A percentile compares a stretch with the other conserved stretches of the same genome.
Conservation (phyloP, 2,797 vertebrate genomes). For the Dipus sagitta region DNA sequence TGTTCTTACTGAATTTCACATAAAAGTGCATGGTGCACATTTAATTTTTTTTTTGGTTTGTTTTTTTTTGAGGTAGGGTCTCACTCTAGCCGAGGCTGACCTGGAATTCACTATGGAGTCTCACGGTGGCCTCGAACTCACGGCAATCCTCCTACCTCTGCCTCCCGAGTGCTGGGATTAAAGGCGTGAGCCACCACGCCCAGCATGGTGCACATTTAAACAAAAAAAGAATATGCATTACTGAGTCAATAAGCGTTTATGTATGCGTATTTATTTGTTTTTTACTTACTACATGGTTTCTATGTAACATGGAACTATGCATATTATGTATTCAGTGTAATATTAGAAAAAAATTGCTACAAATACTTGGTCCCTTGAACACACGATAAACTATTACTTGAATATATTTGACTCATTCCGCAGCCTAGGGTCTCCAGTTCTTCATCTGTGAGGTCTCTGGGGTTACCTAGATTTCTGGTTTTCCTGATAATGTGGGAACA, state of each 20-base stretch:
- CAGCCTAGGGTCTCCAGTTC: neutral
- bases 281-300: slow-evolving; percentile 34
- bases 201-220: neutral
- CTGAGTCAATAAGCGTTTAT: neutral
- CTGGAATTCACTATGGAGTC: no score
- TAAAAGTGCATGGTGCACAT: neutral
- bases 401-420: neutral
- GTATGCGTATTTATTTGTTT: slow-evolving; percentile 9
- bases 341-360: neutral
- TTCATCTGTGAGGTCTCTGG: neutral
- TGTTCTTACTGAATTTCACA: neutral
- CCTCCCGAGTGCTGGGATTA: no score
- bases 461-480: neutral
- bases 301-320: neutral
- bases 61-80: no score
- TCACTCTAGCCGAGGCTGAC: no score
- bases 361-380: slow-evolving; percentile 28
- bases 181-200: no score
- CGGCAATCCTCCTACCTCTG: no score
- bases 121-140: no score
- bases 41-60: no score
- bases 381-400: slow-evolving; percentile 34
- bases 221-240: neutral
- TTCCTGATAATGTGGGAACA: neutral
- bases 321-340: slow-evolving; percentile 45